Evolutionary conservation across 2,888 invertebrate genomes (phyloP).

Genomic region (Pyrochroa serraticornis): DNA sequence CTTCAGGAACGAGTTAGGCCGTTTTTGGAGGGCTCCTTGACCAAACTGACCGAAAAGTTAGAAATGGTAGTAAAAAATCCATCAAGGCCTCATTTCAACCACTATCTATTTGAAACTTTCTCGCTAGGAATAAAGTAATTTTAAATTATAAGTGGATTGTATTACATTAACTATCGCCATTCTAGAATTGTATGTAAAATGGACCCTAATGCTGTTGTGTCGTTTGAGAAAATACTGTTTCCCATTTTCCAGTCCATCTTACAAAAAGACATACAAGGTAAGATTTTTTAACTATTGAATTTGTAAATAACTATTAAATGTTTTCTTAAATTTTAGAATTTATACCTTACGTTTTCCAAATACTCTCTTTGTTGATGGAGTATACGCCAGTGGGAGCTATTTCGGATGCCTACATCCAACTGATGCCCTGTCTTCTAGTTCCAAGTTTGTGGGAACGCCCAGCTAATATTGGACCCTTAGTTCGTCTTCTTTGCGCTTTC

Average conservation of each 20-base stretch:
- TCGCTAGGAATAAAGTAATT: constrained; percentile 85
- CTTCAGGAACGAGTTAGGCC: constrained; percentile 83
- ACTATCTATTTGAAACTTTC: constrained; percentile 95
- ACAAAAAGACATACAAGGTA: constrained; percentile 91
- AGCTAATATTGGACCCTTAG: constrained; percentile 93
- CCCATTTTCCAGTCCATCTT: constrained; percentile 95
- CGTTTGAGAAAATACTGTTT: constrained; percentile 91
- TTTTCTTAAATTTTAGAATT: constrained; percentile 72
- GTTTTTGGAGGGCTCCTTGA: constrained; percentile 78
- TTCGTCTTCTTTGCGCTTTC: constrained; percentile 88
- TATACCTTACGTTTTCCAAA: constrained; percentile 98
- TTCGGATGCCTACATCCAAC: constrained; percentile 84
- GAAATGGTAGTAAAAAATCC: constrained; percentile 89
- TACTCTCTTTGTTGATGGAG: constrained; percentile 89
- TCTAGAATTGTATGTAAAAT: constrained; percentile 82
- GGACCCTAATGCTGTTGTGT: constrained; percentile 77
- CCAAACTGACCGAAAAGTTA: constrained; percentile 84
- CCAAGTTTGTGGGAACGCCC: constrained; percentile 93
- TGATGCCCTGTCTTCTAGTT: constrained; percentile 88
- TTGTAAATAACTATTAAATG: constrained; percentile 2
- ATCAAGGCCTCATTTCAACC: constrained; percentile 96
- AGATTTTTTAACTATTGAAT: constrained; percentile 6
- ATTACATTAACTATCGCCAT: background rate
- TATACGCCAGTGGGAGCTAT: constrained; percentile 62
- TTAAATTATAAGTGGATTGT: background rate